Evolutionary conservation across 1,140 invertebrate genomes (phyloP), one percentile per base, ranked within the genome.

Genomic region (Hycleus cichorii): DNA sequence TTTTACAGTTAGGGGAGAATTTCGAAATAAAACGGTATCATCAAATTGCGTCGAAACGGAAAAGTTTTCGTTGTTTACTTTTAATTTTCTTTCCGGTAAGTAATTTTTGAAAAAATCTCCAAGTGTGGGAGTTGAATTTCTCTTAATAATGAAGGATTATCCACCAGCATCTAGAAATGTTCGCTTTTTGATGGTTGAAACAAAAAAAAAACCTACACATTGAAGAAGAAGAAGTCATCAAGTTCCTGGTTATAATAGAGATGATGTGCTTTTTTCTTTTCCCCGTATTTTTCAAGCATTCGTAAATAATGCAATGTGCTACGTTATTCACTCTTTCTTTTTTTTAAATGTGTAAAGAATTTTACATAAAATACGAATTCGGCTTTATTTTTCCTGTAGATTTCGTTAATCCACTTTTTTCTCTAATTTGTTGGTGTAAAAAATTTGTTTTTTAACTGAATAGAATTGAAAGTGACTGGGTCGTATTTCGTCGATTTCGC

Each of bases 71-170:
- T 32, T 32, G 32, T 32, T 32, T 32, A 5, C 32, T 32, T 32
- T 32, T 32, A 32, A 32, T 32, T 32, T 32, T 32, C 32, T 4
- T 32, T 4, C 1, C 32, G 7, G 4, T 32, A 32, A 18, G 18
- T 18, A 18, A 1, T 32, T 32, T 32, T 32, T 32, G 32, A 32
- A 7, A 7, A 32, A 7, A 32, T 32, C 32, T 32, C 32, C 18
- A 43, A 52, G 12, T 43, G 51, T 32, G 25, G 51, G 46, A 53
- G 18, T 27, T 43, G 53, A 48, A 38, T 46, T 48, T 12, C 53
- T 56, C 45, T 58, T 58, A 58, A 58, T 58, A 58, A 48, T 51
- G 48, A 58, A 58, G 56, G 56, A 58, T 58, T 58, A 58, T 58
- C 56, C 47, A 43, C 12, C 27, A 38, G 49, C 32, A 40, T 58